These are phyloP conservation scores for Parazoanthus darwini DNA, from an alignment of 92 coral and sea anemone species.

Conservation along the genomic window DNA sequence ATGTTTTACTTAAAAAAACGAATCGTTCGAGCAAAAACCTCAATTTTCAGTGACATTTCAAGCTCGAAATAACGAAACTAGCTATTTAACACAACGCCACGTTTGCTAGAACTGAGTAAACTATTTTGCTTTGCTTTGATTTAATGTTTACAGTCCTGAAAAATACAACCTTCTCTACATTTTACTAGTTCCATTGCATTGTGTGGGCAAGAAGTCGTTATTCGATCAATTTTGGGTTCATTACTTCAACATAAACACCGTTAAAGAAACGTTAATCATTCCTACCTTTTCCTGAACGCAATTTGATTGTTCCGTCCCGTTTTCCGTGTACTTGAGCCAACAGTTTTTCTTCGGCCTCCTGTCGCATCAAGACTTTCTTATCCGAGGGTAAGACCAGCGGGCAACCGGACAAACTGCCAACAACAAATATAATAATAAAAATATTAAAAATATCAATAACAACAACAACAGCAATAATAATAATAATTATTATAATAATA, in stretches of 20 bases:
- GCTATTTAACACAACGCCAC: no score
- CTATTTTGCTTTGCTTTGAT: neutral
- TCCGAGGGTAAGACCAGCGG: constrained; percentile 91
- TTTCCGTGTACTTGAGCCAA: constrained; percentile 79
- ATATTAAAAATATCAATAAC: no score
- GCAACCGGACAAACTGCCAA: constrained; percentile 90
- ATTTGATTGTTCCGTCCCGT: constrained; percentile 67
- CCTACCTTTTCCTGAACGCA: constrained; percentile 95
- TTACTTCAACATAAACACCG: no score
- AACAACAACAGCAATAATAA: no score
- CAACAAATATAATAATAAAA: neutral
- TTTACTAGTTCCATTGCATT: no score
- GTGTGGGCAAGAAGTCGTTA: neutral
- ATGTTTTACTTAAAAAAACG: neutral
- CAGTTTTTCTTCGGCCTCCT: constrained; percentile 91
- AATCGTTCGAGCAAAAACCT: no score
- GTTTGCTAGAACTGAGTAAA: no score
- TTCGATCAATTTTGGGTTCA: neutral
- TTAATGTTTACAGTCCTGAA: neutral
- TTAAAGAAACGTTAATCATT: no score
- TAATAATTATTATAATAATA: no score
- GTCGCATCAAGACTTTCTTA: constrained; percentile 92
- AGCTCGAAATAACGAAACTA: no score
- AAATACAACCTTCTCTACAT: neutral
- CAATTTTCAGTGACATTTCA: neutral